Base-by-base conservation (phyloP, 2,888 invertebrate genomes). In the Eilema griseolum region DNA sequence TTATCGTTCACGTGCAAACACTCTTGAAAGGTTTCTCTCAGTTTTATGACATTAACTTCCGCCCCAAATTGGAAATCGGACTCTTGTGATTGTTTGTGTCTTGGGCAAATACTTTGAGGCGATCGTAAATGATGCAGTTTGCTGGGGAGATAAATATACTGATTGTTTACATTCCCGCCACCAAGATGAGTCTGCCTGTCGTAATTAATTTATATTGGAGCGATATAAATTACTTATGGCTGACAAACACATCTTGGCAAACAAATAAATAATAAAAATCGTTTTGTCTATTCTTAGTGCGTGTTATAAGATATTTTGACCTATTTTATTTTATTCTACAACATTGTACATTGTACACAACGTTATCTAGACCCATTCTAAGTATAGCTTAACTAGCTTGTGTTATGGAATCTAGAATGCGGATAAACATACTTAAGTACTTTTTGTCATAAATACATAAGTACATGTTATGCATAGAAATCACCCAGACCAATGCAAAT, bases 31-130 rank as follows among this genome's bases (percentile, higher is more conserved):
- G 76, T 79, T 76, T 73, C 72, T 71, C 71, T 71, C 68, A 70
- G 69, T 78, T 82, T 83, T 82, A 81, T 81, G 73, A 76, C 72
- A 70, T 75, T 76, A 73, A 78, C 76, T 76, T 79, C 74, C 71
- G 73, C 74, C 69, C 71, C 73, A 71, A 76, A 82, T 82, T 83
- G 74, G 80, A 81, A 77, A 82, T 72, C 68, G 74, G 70, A 70
- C 76, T 73, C 70, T 46, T 67, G 73, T 82, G 76, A 80, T 82
- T 81, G 78, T 73, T 76, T 75, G 67, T 78, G 76, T 71, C 64
- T 78, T 76, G 72, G 65, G 66, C 68, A 81, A 80, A 79, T 70
- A 81, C 71, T 73, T 69, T 62, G 74, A 76, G 74, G 72, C 75
- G 73, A 75, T 80, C 62, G 72, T 72, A 74, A 79, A 81, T 68